A percentile compares a stretch with the other conserved stretches of the same genome.
Evolutionary conservation across 2,888 invertebrate species (phyloP).

Genomic region (Venusia cambrica): DNA sequence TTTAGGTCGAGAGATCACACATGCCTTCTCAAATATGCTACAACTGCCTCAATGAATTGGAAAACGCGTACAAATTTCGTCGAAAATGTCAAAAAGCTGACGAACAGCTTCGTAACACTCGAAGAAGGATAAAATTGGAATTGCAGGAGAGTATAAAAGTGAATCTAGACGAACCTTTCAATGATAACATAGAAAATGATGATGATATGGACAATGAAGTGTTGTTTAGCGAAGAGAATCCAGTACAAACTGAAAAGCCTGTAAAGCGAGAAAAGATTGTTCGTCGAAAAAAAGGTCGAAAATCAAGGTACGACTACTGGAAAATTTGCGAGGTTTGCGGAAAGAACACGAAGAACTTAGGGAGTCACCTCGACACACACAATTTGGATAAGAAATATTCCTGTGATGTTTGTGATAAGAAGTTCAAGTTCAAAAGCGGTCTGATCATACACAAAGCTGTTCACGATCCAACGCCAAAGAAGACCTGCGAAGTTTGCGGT

Average conservation of each 20-base stretch:
- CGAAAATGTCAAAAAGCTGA: constrained; percentile 68
- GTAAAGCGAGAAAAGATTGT: constrained; percentile 28
- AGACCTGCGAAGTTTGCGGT: constrained; percentile 77
- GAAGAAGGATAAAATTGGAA: constrained; percentile 52
- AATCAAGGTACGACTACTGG: constrained; percentile 61
- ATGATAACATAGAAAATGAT: constrained; percentile 24
- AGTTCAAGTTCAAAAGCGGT: constrained; percentile 73
- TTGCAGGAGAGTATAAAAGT: constrained; percentile 33
- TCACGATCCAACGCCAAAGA: constrained; percentile 69
- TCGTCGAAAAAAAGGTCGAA: constrained; percentile 45
- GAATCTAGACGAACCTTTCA: constrained; percentile 22
- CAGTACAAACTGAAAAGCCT: no score
- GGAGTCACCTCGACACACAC: constrained; percentile 68
- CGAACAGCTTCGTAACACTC: constrained; percentile 44
- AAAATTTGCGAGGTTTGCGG: constrained; percentile 75
- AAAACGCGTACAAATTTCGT: constrained; percentile 70
- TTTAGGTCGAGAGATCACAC: constrained; percentile 64
- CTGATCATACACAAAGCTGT: constrained; percentile 66
- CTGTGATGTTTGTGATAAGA: constrained; percentile 71
- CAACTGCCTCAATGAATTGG: constrained; percentile 60
- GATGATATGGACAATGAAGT: constrained; percentile 31
- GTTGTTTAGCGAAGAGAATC: constrained; percentile 22
- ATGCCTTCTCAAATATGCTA: constrained; percentile 64
- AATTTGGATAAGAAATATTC: constrained; percentile 59
- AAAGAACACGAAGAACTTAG: constrained; percentile 62